A percentile compares a stretch with the other conserved stretches of the same genome.
Conservation (phyloP, 2,888 invertebrate genomes). For the Terebella lapidaria region DNA sequence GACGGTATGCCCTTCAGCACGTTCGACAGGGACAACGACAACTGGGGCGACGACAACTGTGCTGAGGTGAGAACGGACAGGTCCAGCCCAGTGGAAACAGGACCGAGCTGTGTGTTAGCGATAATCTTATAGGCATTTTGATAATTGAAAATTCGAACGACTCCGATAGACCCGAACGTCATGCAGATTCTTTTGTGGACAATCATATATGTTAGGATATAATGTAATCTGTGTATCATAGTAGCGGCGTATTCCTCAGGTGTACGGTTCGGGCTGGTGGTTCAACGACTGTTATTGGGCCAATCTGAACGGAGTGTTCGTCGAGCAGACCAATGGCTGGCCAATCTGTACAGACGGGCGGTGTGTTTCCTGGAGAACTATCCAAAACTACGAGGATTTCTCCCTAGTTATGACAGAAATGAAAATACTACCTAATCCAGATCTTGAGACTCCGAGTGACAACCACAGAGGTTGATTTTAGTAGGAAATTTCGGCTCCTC, state of each 20-base stretch:
- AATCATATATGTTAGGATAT: too few relatives aligned
- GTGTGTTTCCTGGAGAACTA: constrained; percentile 12
- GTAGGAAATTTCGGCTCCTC: too few relatives aligned
- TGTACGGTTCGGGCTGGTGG: constrained; percentile 23
- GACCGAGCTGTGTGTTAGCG: too few relatives aligned
- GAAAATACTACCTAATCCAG: constrained; percentile 9
- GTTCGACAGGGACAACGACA: constrained; percentile 81
- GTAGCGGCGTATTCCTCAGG: too few relatives aligned
- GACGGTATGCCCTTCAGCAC: constrained; percentile 67
- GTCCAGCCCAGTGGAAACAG: too few relatives aligned
- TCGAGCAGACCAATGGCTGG: constrained; percentile 3
- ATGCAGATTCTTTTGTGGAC: too few relatives aligned
- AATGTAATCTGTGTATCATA: too few relatives aligned
- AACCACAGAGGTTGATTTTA: too few relatives aligned
- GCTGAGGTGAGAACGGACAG: constrained; percentile 18
- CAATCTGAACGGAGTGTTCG: constrained; percentile 21
- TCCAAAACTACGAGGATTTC: constrained; percentile 7
- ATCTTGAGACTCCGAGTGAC: too few relatives aligned
- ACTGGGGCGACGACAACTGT: constrained; percentile 36
- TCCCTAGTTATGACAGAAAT: constrained; percentile 5
- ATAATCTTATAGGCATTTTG: too few relatives aligned
- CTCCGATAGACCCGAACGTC: too few relatives aligned
- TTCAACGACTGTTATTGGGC: constrained; percentile 22
- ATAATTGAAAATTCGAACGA: too few relatives aligned
- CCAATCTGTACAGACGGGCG: constrained; percentile 6